A percentile compares a stretch with the other conserved stretches of the same genome.
Evolutionary conservation across 2,113 vertebrate genomes (phyloP).

Genomic region (Scopus umbretta): DNA sequence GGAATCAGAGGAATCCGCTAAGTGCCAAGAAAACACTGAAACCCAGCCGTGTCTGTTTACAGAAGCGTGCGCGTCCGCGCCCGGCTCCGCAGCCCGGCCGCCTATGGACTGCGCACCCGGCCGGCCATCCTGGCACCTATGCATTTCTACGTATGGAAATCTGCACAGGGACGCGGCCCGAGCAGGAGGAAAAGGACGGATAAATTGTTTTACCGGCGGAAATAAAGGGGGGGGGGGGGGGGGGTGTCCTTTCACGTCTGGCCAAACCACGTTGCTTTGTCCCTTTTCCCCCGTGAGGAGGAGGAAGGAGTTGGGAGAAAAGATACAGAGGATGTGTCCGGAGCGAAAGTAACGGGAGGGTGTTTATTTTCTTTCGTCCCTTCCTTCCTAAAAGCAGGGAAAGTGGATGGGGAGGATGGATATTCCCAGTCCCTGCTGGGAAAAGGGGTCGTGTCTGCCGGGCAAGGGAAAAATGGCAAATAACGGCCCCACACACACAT

Average conservation of each 20-base stretch:
- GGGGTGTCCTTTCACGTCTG: background rate
- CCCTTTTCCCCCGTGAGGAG: background rate
- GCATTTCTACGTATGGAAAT: no score
- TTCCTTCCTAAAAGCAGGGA: background rate
- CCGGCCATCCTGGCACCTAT: no score
- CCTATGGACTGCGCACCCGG: background rate
- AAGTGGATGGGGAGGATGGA: background rate
- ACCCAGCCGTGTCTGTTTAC: background rate
- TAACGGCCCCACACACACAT: background rate
- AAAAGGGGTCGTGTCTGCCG: no score
- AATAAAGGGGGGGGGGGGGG: background rate
- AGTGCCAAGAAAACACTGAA: background rate
- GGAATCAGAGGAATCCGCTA: background rate
- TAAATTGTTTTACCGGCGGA: background rate
- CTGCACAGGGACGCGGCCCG: rapidly evolving
- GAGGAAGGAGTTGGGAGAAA: background rate
- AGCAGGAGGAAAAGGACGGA: background rate
- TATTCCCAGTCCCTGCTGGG: background rate
- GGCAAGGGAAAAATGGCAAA: background rate
- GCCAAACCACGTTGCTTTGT: background rate
- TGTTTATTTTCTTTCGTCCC: background rate
- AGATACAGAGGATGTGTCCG: background rate
- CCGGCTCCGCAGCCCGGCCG: background rate
- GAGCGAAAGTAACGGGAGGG: background rate
- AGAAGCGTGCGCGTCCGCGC: background rate